A percentile compares a stretch with the other conserved stretches of the same genome.
Conservation (phyloP, 2,888 invertebrate genomes). For the Mimas tiliae region DNA sequence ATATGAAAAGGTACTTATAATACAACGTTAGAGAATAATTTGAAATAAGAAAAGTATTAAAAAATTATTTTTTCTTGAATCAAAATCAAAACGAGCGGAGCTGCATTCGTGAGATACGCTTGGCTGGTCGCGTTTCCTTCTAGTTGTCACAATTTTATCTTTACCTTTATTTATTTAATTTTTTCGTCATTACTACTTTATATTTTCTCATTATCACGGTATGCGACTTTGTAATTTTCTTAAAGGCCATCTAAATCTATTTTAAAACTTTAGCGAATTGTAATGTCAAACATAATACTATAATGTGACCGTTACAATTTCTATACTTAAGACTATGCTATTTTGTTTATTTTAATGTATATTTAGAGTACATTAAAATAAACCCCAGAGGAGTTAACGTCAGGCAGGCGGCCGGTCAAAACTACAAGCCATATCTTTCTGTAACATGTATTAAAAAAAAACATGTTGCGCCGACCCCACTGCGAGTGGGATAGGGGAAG, state of each 20-base stretch:
- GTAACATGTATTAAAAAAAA: no score
- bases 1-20: slow-evolving; percentile 29
- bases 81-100: slow-evolving; percentile 61
- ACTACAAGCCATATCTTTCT: no score
- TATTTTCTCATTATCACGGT: slow-evolving; percentile 51
- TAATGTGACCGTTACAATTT: neutral
- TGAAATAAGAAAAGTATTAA: slow-evolving; percentile 44
- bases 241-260: slow-evolving; percentile 15
- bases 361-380: no score
- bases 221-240: slow-evolving; percentile 56
- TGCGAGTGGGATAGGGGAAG: no score
- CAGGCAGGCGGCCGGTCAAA: no score
- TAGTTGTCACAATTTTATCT: slow-evolving; percentile 71
- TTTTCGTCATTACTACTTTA: slow-evolving; percentile 62
- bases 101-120: slow-evolving; percentile 68
- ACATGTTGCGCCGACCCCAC: no score
- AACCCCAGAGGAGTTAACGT: no score
- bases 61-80: slow-evolving; percentile 60
- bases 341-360: neutral
- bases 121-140: slow-evolving; percentile 64
- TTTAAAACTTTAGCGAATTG: neutral
- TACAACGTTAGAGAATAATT: slow-evolving; percentile 36
- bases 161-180: slow-evolving; percentile 43
- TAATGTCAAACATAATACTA: neutral
- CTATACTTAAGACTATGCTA: neutral